Base-by-base conservation (phyloP, 2,888 invertebrate species). In the Ormyrus nitidulus region DNA sequence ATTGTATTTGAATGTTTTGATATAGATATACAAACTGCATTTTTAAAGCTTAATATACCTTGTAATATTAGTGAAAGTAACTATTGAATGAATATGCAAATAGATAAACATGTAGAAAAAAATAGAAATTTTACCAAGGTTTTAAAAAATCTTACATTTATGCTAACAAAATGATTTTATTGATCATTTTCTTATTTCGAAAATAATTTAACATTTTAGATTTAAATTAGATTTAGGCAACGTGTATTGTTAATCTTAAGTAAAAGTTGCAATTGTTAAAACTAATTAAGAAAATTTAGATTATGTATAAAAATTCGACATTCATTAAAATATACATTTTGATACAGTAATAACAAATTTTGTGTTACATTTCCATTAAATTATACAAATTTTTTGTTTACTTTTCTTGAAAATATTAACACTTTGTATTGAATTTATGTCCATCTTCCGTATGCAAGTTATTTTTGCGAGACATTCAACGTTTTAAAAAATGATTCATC, bases 181-280 rank as follows among this genome's bases (percentile, higher is more conserved):
- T 19, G 54, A 74, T 44, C 61, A 59, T 19, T 53, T 58, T 13
- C 34, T 71, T 19, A 61, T 53, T 72, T 70, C 34, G 48, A 48
- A 49, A 53, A 34, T 64, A 10, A 11, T 49, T 11, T 59, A 71
- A 70, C 46, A 64, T n/a, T 68, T 46, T 73, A 77, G 68, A 68
- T 73, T 58, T 69, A 77, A 53, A 56, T 5, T 54, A 69, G 51
- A 64, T 34, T 34, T 75, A 74, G 10, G 64, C 2, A 49, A 72
- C 48, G 65, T 76, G 59, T 72, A 72, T 58, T 76, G 71, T 62
- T 77, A 77, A 69, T 77, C 11, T 58, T 77, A 80, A 80, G 72
- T 72, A 64, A 71, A 71, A 72, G 56, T 80, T 69, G 51, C 76
- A 72, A 80, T 76, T 77, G 72, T 80, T 80, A 72, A 72, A 77